Base-by-base conservation (phyloP, 2,113 vertebrate species). In the Eurypyga helias region DNA sequence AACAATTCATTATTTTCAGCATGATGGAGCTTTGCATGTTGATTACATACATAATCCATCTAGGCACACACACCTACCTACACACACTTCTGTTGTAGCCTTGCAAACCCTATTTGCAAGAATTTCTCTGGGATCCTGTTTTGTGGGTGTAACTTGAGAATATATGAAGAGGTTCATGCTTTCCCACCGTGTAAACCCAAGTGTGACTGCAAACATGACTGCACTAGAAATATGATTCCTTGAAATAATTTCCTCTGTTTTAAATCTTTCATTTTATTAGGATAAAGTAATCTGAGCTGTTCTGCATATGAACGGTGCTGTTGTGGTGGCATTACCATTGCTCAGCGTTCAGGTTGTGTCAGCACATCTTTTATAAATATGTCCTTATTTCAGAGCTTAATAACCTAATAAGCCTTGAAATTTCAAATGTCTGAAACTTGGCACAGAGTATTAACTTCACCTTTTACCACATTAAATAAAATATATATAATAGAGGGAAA, bases 1-100 rank as follows among this genome's bases (percentile, higher is more conserved):
- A 94, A 87, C 77, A 83, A 60, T 78, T 87, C 69, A 73, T 95
- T 96, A 80, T 96, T 88, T 95, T 71, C 82, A 82, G 73, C 57
- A 20, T 78, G 80, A n/a, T 16, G 70, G 48, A 90, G 36, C 45
- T 72, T 93, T 83, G 83, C 46, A 52, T 84, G 75, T 79, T 92
- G 92, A 85, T 91, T 92, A 46, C 55, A 90, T 64, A 17, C 36
- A 36, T 65, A 72, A 85, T 79, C 66, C 85, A 83, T 36, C 43
- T 45, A 60, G n/a, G 43, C 60, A 69, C 77, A 34, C 46, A 49
- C 83, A 70, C 84, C 82, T 86, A 77, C 82, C 92, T 83, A 91
- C 71, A 66, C 83, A 77, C 26, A 2, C 31, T 95, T 62, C 45
- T 87, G 52, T 13, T 38, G 38, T 86, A n/a, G 69, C 89, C 88